Evolutionary conservation across 1,140 invertebrate genomes (phyloP).

Genomic region (Planococcus citri): DNA sequence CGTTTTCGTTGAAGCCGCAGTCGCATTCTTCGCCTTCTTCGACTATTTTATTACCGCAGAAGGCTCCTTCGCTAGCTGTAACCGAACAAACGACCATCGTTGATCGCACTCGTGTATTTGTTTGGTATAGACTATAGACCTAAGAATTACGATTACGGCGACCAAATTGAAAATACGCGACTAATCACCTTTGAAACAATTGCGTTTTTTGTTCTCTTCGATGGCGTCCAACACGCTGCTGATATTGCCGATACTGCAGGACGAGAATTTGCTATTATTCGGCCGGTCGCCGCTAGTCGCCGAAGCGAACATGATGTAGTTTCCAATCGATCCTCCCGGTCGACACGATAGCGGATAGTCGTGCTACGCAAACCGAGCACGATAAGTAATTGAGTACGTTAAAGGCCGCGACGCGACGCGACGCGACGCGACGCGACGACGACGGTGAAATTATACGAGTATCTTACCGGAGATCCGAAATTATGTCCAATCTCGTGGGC

Average conservation of each 20-base stretch:
- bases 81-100: not conserved
- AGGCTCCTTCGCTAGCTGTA: slow-evolving; percentile 74
- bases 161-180: not conserved
- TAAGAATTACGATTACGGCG: not conserved
- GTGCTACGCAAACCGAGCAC: slow-evolving; percentile 62
- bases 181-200: slow-evolving; percentile 71
- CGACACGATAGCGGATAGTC: slow-evolving; percentile 89
- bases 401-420: too few species aligned
- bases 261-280: slow-evolving; percentile 90
- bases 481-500: slow-evolving; percentile 99
- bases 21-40: slow-evolving; percentile 97
- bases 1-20: slow-evolving; percentile 88
- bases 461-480: slow-evolving; percentile 85
- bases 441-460: too few species aligned
- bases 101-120: not conserved
- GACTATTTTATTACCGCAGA: slow-evolving; percentile 98
- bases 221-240: slow-evolving; percentile 86
- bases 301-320: slow-evolving; percentile 96
- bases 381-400: too few species aligned
- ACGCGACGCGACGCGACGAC: too few species aligned
- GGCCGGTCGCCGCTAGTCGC: slow-evolving; percentile 85
- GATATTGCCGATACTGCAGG: slow-evolving; percentile 89
- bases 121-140: not conserved
- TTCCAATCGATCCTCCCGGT: slow-evolving; percentile 74
- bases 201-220: slow-evolving; percentile 78